Evolutionary conservation across 2,888 invertebrate species (phyloP).

Genomic region (Drosophila infuscata): DNA sequence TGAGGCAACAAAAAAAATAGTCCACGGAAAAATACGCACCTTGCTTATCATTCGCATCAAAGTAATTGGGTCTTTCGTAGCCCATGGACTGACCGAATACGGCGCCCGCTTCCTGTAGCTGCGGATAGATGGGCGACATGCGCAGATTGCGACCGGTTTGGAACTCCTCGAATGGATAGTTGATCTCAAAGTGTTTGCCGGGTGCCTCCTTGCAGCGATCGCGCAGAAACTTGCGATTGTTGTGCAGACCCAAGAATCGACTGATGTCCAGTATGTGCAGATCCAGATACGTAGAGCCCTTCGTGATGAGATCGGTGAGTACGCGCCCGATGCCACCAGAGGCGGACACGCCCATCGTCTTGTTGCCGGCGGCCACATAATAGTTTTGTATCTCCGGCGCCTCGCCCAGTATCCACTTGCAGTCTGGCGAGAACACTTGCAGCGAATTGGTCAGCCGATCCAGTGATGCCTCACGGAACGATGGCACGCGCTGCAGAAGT

Average conservation of each 20-base stretch:
- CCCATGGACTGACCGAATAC: slow-evolving; percentile 99
- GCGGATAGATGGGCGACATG: slow-evolving; percentile 97
- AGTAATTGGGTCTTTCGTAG: slow-evolving; percentile 97
- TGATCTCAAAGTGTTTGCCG: slow-evolving; percentile 92
- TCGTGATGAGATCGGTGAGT: slow-evolving; percentile 94
- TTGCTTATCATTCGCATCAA: slow-evolving; percentile 87
- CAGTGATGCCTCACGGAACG: slow-evolving; percentile 90
- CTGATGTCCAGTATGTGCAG: slow-evolving; percentile 96
- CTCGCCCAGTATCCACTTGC: slow-evolving; percentile 97
- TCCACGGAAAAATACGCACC: slow-evolving; percentile 74
- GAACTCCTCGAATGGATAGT: slow-evolving; percentile 94
- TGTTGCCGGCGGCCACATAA: slow-evolving; percentile 97
- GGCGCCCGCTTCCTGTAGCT: slow-evolving; percentile 95
- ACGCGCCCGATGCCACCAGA: slow-evolving; percentile 98
- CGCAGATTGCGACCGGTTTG: slow-evolving; percentile 94
- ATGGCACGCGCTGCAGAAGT: slow-evolving; percentile 93
- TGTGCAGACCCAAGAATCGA: slow-evolving; percentile 96
- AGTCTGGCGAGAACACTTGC: slow-evolving; percentile 98
- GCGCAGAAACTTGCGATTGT: slow-evolving; percentile 95
- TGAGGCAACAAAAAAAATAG: too few relatives aligned
- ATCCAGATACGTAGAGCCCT: slow-evolving; percentile 92
- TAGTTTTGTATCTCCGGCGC: slow-evolving; percentile 96
- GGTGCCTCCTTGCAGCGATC: slow-evolving; percentile 97
- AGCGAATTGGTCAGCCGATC: slow-evolving; percentile 94
- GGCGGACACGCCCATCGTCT: slow-evolving; percentile 97